Percentiles rank a stretch among this genome's conserved stretches.
These are phyloP conservation scores for Mesochorus sp. DNA, from an alignment of 2,888 invertebrate species.

Conservation along the genomic window DNA sequence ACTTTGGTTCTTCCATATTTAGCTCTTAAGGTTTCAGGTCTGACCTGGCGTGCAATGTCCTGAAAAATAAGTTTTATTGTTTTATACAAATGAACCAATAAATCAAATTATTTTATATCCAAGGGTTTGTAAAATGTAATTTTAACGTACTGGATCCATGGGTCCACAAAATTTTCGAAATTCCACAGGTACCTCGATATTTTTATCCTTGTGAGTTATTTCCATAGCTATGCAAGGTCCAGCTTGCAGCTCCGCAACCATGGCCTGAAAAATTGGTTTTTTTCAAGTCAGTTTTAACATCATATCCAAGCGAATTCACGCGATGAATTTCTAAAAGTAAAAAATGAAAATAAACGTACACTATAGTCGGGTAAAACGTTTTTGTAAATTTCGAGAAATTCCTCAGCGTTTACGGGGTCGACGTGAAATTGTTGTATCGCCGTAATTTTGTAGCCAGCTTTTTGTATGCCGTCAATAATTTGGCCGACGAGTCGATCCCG, in stretches of 20 bases:
- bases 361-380: slow-evolving; percentile 92
- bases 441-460: slow-evolving; percentile 90
- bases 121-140: slow-evolving; percentile 6
- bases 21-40: slow-evolving; percentile 93
- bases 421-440: slow-evolving; percentile 91
- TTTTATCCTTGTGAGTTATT: slow-evolving; percentile 86
- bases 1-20: slow-evolving; percentile 92
- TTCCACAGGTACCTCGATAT: slow-evolving; percentile 85
- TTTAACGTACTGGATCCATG: slow-evolving; percentile 89
- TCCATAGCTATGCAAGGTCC: slow-evolving; percentile 95
- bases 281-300: not conserved
- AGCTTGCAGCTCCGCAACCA: slow-evolving; percentile 92
- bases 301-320: not conserved
- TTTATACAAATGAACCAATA: no score
- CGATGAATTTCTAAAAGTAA: not conserved
- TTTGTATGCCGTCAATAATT: slow-evolving; percentile 88
- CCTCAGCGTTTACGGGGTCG: slow-evolving; percentile 92
- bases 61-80: no score
- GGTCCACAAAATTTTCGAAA: slow-evolving; percentile 95
- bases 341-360: slow-evolving; percentile 80
- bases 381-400: slow-evolving; percentile 96
- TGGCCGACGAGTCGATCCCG: slow-evolving; percentile 86
- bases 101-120: no score
- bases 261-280: slow-evolving; percentile 84
- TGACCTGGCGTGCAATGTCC: slow-evolving; percentile 93